These are phyloP conservation scores for Crossaster papposus DNA, from an alignment of 53 echinoderm and acorn worm genomes.

Conservation along the genomic window DNA sequence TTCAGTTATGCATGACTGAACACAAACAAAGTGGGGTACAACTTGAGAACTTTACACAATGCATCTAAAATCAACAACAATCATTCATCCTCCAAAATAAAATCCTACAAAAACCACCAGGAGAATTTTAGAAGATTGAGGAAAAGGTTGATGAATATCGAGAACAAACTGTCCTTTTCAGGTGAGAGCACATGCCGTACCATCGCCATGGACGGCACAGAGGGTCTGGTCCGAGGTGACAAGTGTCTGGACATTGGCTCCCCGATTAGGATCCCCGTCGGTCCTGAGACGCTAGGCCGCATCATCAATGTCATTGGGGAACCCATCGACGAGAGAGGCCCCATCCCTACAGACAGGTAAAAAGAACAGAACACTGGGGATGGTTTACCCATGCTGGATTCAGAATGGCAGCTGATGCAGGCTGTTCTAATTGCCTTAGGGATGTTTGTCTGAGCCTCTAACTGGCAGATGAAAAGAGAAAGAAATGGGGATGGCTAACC, in stretches of 20 bases:
- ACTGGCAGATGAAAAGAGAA: too few relatives aligned
- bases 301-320: conserved; percentile 99
- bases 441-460: too few relatives aligned
- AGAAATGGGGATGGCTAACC: too few relatives aligned
- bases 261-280: conserved; percentile 92
- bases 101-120: too few relatives aligned
- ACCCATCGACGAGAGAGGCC: conserved; percentile 99
- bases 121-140: too few relatives aligned
- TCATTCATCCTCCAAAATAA: too few relatives aligned
- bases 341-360: conserved; percentile 94
- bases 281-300: conserved; percentile 95
- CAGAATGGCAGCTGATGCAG: not conserved
- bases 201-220: conserved; percentile 99
- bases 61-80: too few relatives aligned
- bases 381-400: not conserved
- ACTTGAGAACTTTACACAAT: too few relatives aligned
- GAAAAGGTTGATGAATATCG: too few relatives aligned
- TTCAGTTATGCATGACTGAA: too few relatives aligned
- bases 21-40: too few relatives aligned
- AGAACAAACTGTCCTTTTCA: conserved; percentile 1
- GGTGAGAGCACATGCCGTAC: conserved; percentile 96
- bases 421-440: too few relatives aligned
- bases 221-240: conserved; percentile 93
- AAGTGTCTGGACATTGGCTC: conserved; percentile 82
- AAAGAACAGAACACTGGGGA: not conserved